Evolutionary conservation across 92 coral and sea anemone species (phyloP), one percentile per base, ranked within the genome.

Genomic region (Umimayanthus kanabou): DNA sequence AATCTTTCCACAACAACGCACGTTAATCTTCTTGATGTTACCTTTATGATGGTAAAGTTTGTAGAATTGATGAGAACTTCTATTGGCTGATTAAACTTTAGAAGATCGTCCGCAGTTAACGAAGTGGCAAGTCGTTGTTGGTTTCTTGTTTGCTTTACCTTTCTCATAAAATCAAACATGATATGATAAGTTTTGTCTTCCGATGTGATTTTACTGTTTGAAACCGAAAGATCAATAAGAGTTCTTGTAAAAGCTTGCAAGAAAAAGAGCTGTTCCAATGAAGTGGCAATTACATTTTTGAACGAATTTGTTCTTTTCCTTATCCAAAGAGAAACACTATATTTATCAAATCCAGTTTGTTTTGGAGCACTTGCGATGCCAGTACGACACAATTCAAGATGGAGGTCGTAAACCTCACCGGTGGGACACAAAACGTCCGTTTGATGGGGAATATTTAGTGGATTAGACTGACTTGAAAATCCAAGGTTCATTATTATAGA

Each of bases 21-120:
- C 15, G 88, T 65, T 13, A 89, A 9, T 15, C 84, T 77, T 43
- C 78, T 55, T 28, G 67, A 40, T 5, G 89, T 85, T 13, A 73
- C 89, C 53, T 89, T 89, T 57, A 85, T 65, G 0, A 79, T 79
- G 49, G 88, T 77, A 26, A 83, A 79, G 2, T 76, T 84, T 9
- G 1, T 39, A 33, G 20, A 29, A 16, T 76, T 28, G 37, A 84
- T 26, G 2, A 85, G 16, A 0, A 89, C 8, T 29, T 85, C 37
- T 14, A 77, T 37, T 25, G 92, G 85, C 6, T 26, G 11, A 3
- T 7, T 33, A 86, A 86, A 89, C 18, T 70, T 15, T 9, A 85
- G 71, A 11, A 89, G 69, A 9, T 83, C 39, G 23, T 85, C 86
- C 5, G 79, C 11, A 40, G 65, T 39, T 11, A 79, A 25, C 13